Evolutionary conservation across 1,140 invertebrate species (phyloP).

Genomic region (Globodera rostochiensis): DNA sequence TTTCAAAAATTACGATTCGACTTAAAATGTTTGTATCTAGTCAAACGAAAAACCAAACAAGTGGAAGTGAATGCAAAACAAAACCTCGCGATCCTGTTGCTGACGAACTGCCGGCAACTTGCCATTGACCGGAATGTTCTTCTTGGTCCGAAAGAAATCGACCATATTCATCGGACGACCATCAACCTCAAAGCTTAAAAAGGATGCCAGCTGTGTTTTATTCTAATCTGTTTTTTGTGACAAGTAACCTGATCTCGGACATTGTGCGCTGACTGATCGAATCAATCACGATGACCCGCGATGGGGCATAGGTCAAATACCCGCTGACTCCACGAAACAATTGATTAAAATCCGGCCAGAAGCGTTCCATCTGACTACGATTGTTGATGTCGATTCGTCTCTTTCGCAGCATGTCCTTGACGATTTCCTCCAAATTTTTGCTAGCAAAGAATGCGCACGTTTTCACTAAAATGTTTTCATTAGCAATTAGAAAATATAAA

Average conservation of each 20-base stretch:
- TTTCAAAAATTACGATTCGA: background rate
- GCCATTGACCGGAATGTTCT: constrained; percentile 23
- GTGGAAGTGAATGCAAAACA: background rate
- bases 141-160: constrained; percentile 19
- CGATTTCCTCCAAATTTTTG: constrained; percentile 25
- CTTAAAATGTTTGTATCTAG: background rate
- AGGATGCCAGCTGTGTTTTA: background rate
- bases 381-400: constrained; percentile 1
- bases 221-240: background rate
- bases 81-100: constrained; percentile 21
- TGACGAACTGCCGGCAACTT: constrained; percentile 28
- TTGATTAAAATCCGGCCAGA: constrained; percentile 8
- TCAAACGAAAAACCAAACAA: too few relatives aligned
- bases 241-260: constrained; percentile 13
- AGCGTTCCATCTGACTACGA: constrained; percentile 4
- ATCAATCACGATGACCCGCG: constrained; percentile 32
- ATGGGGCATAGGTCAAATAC: constrained; percentile 34
- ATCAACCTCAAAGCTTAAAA: constrained; percentile 26
- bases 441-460: constrained; percentile 31
- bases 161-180: constrained; percentile 18
- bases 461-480: constrained; percentile 27
- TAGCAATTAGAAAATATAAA: background rate
- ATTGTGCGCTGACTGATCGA: constrained; percentile 19
- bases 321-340: constrained; percentile 32
- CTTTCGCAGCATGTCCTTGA: constrained; percentile 16